Evolutionary conservation across 2,113 vertebrate genomes (phyloP), one percentile per base, ranked within the genome.

Genomic region (Gymnorhina tibicen): DNA sequence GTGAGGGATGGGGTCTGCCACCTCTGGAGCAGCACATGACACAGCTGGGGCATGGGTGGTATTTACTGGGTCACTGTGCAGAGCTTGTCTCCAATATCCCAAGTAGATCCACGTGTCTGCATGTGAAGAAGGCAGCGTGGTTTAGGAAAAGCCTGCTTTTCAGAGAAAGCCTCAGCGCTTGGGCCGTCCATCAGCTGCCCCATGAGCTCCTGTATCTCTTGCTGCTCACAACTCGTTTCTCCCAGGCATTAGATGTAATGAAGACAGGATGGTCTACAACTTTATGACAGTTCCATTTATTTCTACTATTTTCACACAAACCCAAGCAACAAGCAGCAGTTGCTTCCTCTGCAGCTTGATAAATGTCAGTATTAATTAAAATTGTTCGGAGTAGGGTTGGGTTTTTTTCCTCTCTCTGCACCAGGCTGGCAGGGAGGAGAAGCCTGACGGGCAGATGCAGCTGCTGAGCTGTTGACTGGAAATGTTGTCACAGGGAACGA

Each of bases 311-410:
- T 97, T 96, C 89, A 93, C 24, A 18, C 79, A 87, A 97, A 94
- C 87, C 66, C 90, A 84, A 95, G 81, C 88, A 96, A 93, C 4
- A 60, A 97, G 60, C 85, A 94, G 95, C 92, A 89, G 89, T 97
- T 86, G 92, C 91, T 97, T 96, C 85, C 87, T 96, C 92, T 95
- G 85, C 85, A 87, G 91, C 91, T 97, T 95, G 93, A 95, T 95
- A 96, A 96, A 97, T 95, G 95, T 97, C 95, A 92, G 92, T 86
- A 97, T 97, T 97, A 97, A 98, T 98, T 97, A 96, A 97, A 96
- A 91, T 70, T 63, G 91, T 92, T 97, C 4, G 0, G 50, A 72
- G 87, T 11, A 60, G 72, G 66, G 64, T 87, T 0, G 7, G 18
- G 13, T 35, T 92, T 93, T 59, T 89, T 79, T 72, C 37, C 33